phyloP scores from a whole-genome alignment of 2,888 invertebrate species.

The Lycia hirtaria region DNA sequence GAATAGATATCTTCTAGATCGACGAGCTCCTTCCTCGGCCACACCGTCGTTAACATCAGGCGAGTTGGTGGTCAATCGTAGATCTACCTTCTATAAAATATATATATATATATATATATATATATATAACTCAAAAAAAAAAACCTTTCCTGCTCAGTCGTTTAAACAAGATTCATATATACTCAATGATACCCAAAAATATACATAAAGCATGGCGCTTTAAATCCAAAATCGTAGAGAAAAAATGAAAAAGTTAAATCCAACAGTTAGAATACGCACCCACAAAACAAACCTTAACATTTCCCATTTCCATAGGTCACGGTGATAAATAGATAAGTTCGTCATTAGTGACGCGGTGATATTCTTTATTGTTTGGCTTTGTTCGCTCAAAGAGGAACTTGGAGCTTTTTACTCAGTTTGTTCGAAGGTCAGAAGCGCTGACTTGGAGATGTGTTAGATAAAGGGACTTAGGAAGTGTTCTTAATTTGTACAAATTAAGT shows the following conservation, averaged over 20 bases:
- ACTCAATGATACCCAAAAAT: not conserved
- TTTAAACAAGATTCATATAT: no score
- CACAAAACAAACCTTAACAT: slow-evolving; percentile 1
- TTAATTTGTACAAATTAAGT: no score
- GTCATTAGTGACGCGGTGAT: slow-evolving; percentile 21
- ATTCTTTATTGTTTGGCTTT: slow-evolving; percentile 25
- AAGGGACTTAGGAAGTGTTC: not conserved
- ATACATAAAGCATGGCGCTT: not conserved
- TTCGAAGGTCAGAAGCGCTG: slow-evolving; percentile 18
- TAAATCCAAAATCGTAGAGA: not conserved
- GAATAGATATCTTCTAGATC: no score
- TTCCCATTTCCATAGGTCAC: slow-evolving; percentile 21
- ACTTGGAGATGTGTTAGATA: not conserved
- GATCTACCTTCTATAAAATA: no score
- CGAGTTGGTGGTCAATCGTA: no score
- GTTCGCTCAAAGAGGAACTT: slow-evolving; percentile 18
- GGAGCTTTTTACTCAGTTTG: slow-evolving; percentile 18
- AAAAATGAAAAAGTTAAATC: not conserved
- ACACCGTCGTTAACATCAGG: no score
- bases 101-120: no score
- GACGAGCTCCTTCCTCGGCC: no score
- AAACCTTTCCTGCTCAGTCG: no score
- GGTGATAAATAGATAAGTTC: slow-evolving; percentile 24
- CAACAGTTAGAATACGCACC: slow-evolving; percentile 15
- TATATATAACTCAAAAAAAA: no score